A percentile compares a stretch with the other conserved stretches of the same genome.
phyloP scores from a whole-genome alignment of 2,113 vertebrate genomes.

The Sinocyclocheilus anshuiensis region DNA sequence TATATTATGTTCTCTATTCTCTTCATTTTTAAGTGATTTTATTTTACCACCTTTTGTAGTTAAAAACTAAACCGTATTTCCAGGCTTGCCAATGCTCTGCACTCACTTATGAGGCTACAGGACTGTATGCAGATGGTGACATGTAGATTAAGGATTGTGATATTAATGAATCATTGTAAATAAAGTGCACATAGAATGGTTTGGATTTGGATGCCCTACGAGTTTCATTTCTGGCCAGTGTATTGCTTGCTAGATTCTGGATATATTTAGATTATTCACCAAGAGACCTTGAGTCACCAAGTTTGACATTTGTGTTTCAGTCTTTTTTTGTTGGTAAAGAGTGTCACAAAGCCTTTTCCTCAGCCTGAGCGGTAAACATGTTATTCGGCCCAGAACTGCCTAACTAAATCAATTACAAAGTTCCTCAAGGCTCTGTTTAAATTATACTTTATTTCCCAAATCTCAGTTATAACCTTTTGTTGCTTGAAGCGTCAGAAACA shows the following conservation, averaged over 20 bases:
- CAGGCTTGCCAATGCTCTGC: constrained; percentile 44
- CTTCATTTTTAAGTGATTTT: constrained; percentile 64
- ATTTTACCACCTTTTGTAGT: constrained; percentile 65
- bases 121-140: constrained; percentile 73
- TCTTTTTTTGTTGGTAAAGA: background rate
- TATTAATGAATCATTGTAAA: constrained; percentile 76
- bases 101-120: constrained; percentile 38
- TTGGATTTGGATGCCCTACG: constrained; percentile 55
- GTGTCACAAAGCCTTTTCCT: background rate
- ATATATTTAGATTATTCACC: background rate
- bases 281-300: constrained; percentile 17
- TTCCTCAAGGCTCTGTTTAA: constrained; percentile 23
- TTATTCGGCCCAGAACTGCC: background rate
- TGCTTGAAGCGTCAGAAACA: constrained; percentile 10
- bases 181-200: constrained; percentile 83
- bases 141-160: constrained; percentile 79
- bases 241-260: background rate
- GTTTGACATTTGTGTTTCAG: background rate
- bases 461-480: constrained; percentile 32
- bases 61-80: constrained; percentile 45
- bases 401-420: constrained; percentile 16
- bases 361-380: background rate
- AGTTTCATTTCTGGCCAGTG: constrained; percentile 10
- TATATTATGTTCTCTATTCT: constrained; percentile 59
- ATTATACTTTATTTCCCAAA: constrained; percentile 44